Base-by-base conservation (phyloP, 2,113 vertebrate genomes). In the Nanorana parkeri region DNA sequence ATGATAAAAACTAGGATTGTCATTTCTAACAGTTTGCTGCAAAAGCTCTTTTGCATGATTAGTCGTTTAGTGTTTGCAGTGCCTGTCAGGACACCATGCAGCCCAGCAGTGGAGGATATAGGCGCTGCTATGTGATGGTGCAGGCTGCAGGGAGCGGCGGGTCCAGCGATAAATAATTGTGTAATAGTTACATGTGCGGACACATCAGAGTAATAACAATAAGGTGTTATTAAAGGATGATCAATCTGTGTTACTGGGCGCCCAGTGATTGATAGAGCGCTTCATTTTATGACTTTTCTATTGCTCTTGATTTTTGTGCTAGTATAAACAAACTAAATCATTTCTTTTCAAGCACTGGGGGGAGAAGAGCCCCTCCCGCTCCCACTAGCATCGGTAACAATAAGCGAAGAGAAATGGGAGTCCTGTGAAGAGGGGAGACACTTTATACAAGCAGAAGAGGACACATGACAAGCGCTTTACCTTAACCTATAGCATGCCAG, bases 231-330 rank as follows among this genome's bases (percentile, higher is more conserved):
- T 93, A 92, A 89, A 89, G 90, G 92, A 90, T 93, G 93, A 94
- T 95, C 94, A 92, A 93, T 94, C 92, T 93, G 92, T 90, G 91
- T 94, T 93, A 91, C 91, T 86, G 89, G 88, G 91, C 89, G 89
- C 83, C 56, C 86, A 87, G 91, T 96, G 96, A 97, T 96, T 96
- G 95, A 96, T 96, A 89, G 94, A 85, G 90, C 92, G 93, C 93
- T 95, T 94, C 92, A 83, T 95, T 97, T 97, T 96, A 96, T 93
- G 95, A 94, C 95, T 96, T 95, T 95, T 94, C 94, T 92, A 94
- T 93, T 93, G 94, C 95, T 94, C 91, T 90, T 90, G 87, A 94
- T 92, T 95, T 96, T 97, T 95, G 96, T 94, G 92, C 95, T 95
- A 95, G 94, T 89, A 93, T 95, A 96, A 96, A 96, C 96, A 96